Base-by-base conservation (phyloP, 2,113 vertebrate genomes). In the Cervus canadensis region DNA sequence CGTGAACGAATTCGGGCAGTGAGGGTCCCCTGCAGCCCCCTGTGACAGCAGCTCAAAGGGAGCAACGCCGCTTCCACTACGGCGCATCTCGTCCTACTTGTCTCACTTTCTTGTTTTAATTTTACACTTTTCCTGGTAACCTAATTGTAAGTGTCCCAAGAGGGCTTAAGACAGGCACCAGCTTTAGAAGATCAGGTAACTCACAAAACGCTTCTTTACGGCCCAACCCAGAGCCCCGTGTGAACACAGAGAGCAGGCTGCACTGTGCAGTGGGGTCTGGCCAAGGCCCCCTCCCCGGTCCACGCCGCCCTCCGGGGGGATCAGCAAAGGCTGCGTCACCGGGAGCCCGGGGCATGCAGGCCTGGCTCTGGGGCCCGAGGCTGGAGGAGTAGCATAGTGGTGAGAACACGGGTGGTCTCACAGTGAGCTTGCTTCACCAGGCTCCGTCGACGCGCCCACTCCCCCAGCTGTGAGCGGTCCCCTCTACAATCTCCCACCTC, bases 71-170 rank as follows among this genome's bases (percentile, higher is more conserved):
- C 87, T 78, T 96, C 95, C 85, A 23, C 82, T 97, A 92, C 79
- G 94, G 98, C 94, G 98, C 98, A 98, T 95, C 96, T 97, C 98
- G 98, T 89, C 98, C 99, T 98, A 98, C 98, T 98, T 98, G 81
- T 95, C 59, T 84, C 78, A 95, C 43, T 95, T 97, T 96, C 95
- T 85, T 36, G 91, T 95, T 98, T 98, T 98, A 98, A 97, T 93
- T 97, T 98, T 97, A 98, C 93, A 96, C 97, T 91, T 96, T 84
- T 85, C 87, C 62, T 85, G 64, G 52, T 97, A 98, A 98, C 98
- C 98, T 98, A 98, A 97, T 98, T 99, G 89, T 88, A 96, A 87
- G 6, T 79, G 74, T 88, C 98, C 96, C 98, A 96, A 92, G 92
- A 98, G 98, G 91, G 71, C 19, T 94, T 45, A 48, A 85, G 26